Conservation (phyloP, 1,140 invertebrate genomes). For the Euwallacea fornicatus region DNA sequence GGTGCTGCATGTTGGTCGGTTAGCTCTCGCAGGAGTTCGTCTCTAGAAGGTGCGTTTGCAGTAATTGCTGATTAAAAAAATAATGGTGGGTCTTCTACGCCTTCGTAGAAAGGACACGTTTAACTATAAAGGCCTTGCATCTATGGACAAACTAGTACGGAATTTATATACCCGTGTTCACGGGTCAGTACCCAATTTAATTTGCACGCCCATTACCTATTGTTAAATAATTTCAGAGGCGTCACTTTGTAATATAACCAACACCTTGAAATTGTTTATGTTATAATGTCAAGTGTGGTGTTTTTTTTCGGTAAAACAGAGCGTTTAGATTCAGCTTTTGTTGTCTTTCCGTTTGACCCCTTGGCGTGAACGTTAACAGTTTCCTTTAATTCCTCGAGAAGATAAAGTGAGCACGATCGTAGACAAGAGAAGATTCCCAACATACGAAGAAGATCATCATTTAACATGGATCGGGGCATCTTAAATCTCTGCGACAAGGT, state of each 20-base stretch:
- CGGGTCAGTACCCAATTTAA: too few species aligned
- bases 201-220: background rate
- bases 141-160: too few species aligned
- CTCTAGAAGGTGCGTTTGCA: too few species aligned
- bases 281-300: background rate
- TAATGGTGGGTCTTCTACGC: too few species aligned
- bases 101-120: too few species aligned
- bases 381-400: constrained; percentile 20
- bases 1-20: too few species aligned
- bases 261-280: background rate
- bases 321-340: background rate
- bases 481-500: constrained; percentile 26
- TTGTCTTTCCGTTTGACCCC: constrained; percentile 9
- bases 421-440: constrained; percentile 32
- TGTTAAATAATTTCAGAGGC: constrained; percentile 4
- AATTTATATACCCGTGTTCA: too few species aligned
- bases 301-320: background rate
- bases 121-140: too few species aligned
- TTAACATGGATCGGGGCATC: constrained; percentile 21
- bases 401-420: constrained; percentile 25
- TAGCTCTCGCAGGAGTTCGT: too few species aligned
- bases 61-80: too few species aligned
- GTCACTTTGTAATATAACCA: background rate
- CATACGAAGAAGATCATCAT: constrained; percentile 29
- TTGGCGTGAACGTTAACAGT: constrained; percentile 20